A percentile compares a stretch with the other conserved stretches of the same genome.
phyloP scores from a whole-genome alignment of 1,140 invertebrate species.

The Leptinotarsa defecta region DNA sequence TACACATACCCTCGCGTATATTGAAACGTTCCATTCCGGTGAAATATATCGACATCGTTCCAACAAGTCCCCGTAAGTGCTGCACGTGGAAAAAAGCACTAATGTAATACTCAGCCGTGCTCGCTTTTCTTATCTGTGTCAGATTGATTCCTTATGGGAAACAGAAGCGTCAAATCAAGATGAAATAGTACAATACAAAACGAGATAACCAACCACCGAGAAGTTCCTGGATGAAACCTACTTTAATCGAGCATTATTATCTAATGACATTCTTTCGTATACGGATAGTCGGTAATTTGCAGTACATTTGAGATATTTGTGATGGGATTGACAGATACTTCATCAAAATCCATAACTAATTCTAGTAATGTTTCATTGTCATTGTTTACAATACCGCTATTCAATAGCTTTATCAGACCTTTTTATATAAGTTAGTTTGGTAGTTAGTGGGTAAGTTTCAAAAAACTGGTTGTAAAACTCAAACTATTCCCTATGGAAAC shows the following conservation, averaged over 20 bases:
- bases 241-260: no score
- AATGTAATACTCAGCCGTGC: neutral
- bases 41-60: neutral
- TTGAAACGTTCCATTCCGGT: neutral
- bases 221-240: no score
- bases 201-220: no score
- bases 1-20: neutral
- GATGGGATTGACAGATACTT: neutral
- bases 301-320: no score
- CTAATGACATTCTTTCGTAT: no score
- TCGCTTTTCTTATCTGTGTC: constrained; percentile 9
- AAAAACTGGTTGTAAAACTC: neutral
- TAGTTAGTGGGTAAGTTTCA: no score
- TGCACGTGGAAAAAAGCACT: constrained; percentile 4
- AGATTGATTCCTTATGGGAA: constrained; percentile 22
- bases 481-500: neutral
- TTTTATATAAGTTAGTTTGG: no score
- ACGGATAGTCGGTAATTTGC: no score
- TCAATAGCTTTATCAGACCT: no score
- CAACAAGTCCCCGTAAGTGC: neutral
- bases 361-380: no score
- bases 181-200: neutral
- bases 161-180: constrained; percentile 12
- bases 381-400: no score
- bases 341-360: neutral